These are phyloP conservation scores for Daphoenositta chrysoptera DNA, from an alignment of 2,113 vertebrate species.

Conservation along the genomic window DNA sequence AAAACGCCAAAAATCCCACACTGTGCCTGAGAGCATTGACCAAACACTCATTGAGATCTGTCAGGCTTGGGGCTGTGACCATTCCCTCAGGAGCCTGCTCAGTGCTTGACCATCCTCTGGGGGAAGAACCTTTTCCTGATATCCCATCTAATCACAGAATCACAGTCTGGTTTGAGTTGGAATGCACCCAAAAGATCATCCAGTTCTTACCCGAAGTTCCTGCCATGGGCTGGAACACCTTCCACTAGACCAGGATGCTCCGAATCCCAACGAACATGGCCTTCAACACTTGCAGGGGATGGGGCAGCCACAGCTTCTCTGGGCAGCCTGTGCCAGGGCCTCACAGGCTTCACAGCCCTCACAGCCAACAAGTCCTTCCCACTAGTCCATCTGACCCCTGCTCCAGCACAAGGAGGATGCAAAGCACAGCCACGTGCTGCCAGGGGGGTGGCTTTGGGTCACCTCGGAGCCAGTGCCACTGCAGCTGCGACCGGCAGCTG, in stretches of 20 bases:
- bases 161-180: neutral
- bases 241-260: neutral
- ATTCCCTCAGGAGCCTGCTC: neutral
- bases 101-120: neutral
- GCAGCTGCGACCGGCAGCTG: neutral
- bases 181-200: neutral
- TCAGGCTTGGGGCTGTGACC: neutral
- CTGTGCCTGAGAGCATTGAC: neutral
- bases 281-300: neutral
- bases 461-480: neutral
- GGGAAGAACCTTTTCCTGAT: neutral
- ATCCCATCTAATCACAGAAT: neutral
- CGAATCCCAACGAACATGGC: fast-evolving
- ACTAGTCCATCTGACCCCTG: neutral
- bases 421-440: neutral
- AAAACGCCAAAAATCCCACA: neutral
- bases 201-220: neutral
- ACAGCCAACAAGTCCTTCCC: neutral
- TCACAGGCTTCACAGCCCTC: neutral
- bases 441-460: fast-evolving
- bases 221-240: neutral
- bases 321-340: neutral
- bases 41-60: neutral
- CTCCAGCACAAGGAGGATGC: neutral
- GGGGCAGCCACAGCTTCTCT: neutral